Evolutionary conservation across 1,140 invertebrate genomes (phyloP).

Genomic region (Sycophaga agraensis): DNA sequence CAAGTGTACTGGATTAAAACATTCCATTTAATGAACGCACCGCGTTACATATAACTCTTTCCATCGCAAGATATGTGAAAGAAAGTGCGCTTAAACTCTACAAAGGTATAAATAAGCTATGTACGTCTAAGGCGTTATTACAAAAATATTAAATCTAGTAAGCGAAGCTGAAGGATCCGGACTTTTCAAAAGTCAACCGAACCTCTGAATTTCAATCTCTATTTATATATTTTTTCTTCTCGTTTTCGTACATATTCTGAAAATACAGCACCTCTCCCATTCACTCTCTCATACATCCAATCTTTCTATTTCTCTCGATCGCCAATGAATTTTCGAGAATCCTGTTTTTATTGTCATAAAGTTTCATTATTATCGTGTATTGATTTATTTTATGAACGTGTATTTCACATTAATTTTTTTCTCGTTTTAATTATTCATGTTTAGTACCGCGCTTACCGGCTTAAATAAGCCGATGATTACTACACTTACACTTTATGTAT

Average conservation of each 20-base stretch:
- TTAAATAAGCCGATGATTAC: slow-evolving; percentile 25
- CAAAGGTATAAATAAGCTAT: slow-evolving; percentile 49
- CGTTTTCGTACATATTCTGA: slow-evolving; percentile 27
- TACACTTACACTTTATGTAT: slow-evolving; percentile 26
- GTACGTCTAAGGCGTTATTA: slow-evolving; percentile 49
- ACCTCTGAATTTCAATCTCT: slow-evolving; percentile 23
- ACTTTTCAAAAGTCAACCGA: slow-evolving; percentile 25
- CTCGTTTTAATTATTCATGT: neutral
- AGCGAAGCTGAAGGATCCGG: slow-evolving; percentile 48
- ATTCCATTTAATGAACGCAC: neutral
- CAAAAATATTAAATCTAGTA: slow-evolving; percentile 61
- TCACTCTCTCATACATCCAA: slow-evolving; percentile 10
- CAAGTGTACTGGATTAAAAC: neutral
- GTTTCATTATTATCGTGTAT: slow-evolving; percentile 35
- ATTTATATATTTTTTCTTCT: slow-evolving; percentile 1
- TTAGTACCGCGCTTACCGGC: slow-evolving; percentile 12
- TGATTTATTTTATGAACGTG: slow-evolving; percentile 7
- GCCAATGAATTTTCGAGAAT: neutral
- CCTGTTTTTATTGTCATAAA: slow-evolving; percentile 35
- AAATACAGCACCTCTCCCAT: slow-evolving; percentile 33
- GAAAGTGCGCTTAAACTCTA: too few relatives aligned
- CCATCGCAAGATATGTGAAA: neutral
- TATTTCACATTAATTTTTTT: slow-evolving; percentile 6
- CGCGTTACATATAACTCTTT: neutral
- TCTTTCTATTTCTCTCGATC: neutral